These are phyloP conservation scores for Leucoraja ocellata DNA, from an alignment of 2,797 vertebrate species.

Conservation along the genomic window DNA sequence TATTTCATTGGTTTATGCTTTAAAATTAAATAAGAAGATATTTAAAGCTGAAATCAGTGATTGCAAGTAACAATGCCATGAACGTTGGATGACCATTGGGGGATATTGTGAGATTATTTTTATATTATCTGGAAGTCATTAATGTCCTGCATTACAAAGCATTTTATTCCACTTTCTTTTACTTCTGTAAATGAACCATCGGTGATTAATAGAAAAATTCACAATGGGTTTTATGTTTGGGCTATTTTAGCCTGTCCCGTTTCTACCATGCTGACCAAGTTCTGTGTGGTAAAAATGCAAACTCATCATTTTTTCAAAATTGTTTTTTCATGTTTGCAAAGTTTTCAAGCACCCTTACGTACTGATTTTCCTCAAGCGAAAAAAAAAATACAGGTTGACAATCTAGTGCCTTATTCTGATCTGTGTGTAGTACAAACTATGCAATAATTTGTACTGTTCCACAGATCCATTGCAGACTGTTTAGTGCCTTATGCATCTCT, in stretches of 20 bases:
- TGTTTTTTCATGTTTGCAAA: neutral
- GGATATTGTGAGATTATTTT: neutral
- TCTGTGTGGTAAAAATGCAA: neutral
- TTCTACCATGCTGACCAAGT: neutral
- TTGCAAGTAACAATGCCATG: neutral
- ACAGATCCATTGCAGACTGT: neutral
- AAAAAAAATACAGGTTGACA: neutral
- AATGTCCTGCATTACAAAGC: neutral
- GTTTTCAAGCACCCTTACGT: constrained; percentile 5
- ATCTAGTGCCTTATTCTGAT: constrained; percentile 21
- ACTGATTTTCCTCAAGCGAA: neutral
- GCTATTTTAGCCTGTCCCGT: neutral
- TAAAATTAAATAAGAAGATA: neutral
- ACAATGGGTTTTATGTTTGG: neutral
- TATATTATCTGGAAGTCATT: neutral
- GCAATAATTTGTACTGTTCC: neutral
- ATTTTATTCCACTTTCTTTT: neutral
- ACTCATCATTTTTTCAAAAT: neutral
- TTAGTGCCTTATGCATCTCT: constrained; percentile 20
- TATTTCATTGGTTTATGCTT: neutral
- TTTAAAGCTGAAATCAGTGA: neutral
- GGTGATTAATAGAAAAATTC: neutral
- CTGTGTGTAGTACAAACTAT: neutral
- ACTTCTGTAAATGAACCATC: constrained; percentile 1
- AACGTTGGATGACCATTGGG: neutral